Conservation (phyloP, 1,140 invertebrate species). For the Pseudoatta argentina region DNA sequence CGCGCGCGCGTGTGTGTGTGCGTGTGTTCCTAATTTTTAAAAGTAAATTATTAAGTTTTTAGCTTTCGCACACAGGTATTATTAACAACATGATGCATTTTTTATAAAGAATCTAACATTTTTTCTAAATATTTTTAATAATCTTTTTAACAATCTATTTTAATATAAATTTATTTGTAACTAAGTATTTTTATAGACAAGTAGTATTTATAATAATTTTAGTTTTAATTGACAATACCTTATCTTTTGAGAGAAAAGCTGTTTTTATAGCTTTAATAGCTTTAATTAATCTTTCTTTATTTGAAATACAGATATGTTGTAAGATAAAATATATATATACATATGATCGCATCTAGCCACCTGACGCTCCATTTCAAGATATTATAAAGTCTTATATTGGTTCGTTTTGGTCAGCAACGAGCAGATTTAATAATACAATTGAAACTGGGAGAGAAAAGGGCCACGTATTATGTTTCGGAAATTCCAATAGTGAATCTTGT, state of each 20-base stretch:
- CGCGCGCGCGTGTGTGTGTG: not conserved
- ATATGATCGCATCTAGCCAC: constrained; percentile 35
- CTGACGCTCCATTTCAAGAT: constrained; percentile 56
- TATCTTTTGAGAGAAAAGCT: too few species aligned
- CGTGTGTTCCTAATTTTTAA: not conserved
- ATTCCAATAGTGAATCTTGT: constrained; percentile 33
- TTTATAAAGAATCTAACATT: constrained; percentile 1
- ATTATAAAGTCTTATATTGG: constrained; percentile 32
- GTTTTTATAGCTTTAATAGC: not conserved
- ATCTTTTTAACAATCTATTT: not conserved
- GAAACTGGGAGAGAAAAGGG: not conserved
- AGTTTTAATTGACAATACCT: not conserved
- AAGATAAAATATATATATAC: constrained; percentile 54
- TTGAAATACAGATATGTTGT: constrained; percentile 52
- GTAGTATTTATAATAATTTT: not conserved
- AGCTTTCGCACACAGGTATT: not conserved
- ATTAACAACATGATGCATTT: not conserved
- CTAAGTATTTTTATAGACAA: not conserved
- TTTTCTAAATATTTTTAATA: too few species aligned
- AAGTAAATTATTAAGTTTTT: not conserved
- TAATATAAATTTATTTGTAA: not conserved
- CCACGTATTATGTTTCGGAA: not conserved
- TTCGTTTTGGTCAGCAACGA: not conserved
- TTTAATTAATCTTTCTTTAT: constrained; percentile 15
- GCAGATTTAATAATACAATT: constrained; percentile 38